Percentiles rank a stretch among this genome's conserved stretches.
Conservation (phyloP, 2,797 vertebrate species). For the Uromys caudimaculatus region DNA sequence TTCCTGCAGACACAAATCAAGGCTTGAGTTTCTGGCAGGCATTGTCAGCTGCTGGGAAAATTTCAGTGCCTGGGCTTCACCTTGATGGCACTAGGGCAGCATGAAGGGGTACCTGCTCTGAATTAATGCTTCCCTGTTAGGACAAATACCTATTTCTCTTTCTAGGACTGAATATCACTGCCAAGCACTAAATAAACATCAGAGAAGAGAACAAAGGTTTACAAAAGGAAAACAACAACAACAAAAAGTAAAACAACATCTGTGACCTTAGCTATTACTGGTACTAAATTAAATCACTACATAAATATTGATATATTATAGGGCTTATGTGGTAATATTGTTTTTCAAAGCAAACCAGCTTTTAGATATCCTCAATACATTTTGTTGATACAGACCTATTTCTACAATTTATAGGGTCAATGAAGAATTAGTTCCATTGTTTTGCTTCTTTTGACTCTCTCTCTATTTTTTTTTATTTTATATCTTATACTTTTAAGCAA, state of each 20-base stretch:
- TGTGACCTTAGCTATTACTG: background rate
- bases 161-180: background rate
- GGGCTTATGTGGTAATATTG: background rate
- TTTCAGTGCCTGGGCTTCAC: background rate
- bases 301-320: background rate
- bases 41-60: background rate
- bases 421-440: background rate
- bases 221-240: background rate
- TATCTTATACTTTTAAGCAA: background rate
- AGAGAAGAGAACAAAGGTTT: background rate
- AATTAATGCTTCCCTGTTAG: background rate
- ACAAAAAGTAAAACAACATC: background rate
- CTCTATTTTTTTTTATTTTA: background rate
- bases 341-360: background rate
- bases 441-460: background rate
- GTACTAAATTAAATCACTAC: background rate
- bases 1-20: conserved; percentile 87
- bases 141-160: background rate
- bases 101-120: fast-evolving
- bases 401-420: background rate
- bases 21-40: background rate
- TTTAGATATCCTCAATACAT: background rate
- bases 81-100: too few relatives aligned
- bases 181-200: background rate
- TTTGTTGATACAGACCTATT: background rate